Evolutionary conservation across 2,113 vertebrate genomes (phyloP), one percentile per base, ranked within the genome.

Genomic region (Chamaea fasciata): DNA sequence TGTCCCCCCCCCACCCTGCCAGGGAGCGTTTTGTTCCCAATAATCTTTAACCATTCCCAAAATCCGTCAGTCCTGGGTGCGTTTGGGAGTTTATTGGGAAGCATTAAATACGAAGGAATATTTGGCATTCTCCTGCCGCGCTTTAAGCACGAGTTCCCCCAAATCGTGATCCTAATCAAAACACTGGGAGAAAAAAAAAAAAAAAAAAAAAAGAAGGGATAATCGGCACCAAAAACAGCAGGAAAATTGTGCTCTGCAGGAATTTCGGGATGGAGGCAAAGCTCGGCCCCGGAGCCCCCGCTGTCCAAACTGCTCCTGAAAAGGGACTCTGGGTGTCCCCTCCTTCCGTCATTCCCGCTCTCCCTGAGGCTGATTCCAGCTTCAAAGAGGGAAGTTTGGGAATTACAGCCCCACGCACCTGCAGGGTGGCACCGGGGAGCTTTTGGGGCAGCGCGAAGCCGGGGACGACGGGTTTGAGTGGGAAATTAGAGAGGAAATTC

Each of bases 11-110:
- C 13, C 41, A 41, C 41, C 41, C 41, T 33, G 24, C 33, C 41
- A 47, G 67, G 55, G 28, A 57, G 26, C 0, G 37, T 31, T 49
- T 9, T 16, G 31, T 26, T 62, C 73, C 47, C 39, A 9, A 2
- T 0, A 33, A 44, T 9, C 63, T 56, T 24, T 7, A 9, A 11
- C 3, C 7, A 2, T 71, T 39, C 21, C 73, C 28, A 1, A 31
- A 68, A 46, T 28, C 26, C 1, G 0, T 3, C 7, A 2, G 13
- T 8, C 12, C n/a, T 0, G 30, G 8, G 3, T 4, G 57, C 2
- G 2, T 4, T 7, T 0, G 10, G 68, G 63, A 37, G 27, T 0
- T 68, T 16, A 12, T 6, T 0, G n/a, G 57, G 63, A 21, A 83
- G 39, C 18, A 2, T 41, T 8, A 49, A 57, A 57, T 2, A 20